phyloP scores from a whole-genome alignment of 2,113 vertebrate genomes.

The Brachypodius melanocephalos region DNA sequence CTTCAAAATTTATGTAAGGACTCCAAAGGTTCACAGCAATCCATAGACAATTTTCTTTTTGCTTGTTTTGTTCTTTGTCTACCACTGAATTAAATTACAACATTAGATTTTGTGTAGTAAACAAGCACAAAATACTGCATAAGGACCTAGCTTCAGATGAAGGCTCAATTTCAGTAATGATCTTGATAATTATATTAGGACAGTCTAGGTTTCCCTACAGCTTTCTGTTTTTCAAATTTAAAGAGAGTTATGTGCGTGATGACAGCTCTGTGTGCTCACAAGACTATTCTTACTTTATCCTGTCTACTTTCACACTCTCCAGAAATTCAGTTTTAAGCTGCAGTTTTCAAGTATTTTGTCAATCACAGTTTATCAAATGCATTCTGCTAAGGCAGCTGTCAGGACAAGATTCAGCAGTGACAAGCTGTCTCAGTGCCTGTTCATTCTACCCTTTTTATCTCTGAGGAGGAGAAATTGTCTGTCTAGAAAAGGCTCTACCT shows the following conservation, averaged over 20 bases:
- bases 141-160: neutral
- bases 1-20: neutral
- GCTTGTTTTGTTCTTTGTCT: neutral
- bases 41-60: neutral
- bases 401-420: constrained; percentile 64
- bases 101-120: neutral
- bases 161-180: neutral
- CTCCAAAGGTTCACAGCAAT: neutral
- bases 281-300: constrained; percentile 49
- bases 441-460: constrained; percentile 59
- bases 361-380: constrained; percentile 71
- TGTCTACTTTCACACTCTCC: constrained; percentile 36
- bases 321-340: constrained; percentile 54
- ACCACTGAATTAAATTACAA: neutral
- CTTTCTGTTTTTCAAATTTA: neutral
- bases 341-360: constrained; percentile 70
- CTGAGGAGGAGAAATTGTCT: constrained; percentile 24
- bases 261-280: constrained; percentile 30
- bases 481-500: constrained; percentile 48
- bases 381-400: constrained; percentile 68
- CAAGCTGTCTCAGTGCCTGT: constrained; percentile 59
- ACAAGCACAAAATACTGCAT: neutral
- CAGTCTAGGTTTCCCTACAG: neutral
- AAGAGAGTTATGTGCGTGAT: neutral
- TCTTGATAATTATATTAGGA: constrained; percentile 6